Percentiles rank a stretch among this genome's conserved stretches.
These are phyloP conservation scores for Apotomis turbidana DNA, from an alignment of 2,888 invertebrate species.

Conservation along the genomic window DNA sequence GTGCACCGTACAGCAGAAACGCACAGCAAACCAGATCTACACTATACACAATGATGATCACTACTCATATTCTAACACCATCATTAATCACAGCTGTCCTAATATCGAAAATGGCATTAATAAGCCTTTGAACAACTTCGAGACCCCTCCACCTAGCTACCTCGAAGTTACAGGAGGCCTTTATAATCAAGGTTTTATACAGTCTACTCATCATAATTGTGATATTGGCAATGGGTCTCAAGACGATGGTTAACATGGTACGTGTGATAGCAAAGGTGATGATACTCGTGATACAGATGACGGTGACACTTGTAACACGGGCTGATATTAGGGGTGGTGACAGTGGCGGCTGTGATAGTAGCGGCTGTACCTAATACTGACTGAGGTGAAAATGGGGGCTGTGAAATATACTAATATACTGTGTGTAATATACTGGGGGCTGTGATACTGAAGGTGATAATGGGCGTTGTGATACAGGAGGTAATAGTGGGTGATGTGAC, in stretches of 20 bases:
- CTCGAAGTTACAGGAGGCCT: neutral
- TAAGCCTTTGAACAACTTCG: neutral
- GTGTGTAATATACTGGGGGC: too few species aligned
- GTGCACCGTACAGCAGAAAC: too few species aligned
- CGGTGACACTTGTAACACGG: neutral
- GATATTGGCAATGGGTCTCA: neutral
- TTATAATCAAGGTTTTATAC: neutral
- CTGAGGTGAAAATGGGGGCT: too few species aligned
- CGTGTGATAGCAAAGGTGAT: too few species aligned
- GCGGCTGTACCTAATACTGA: neutral
- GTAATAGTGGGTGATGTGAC: neutral
- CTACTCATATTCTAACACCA: neutral
- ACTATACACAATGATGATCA: neutral
- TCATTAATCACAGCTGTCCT: neutral
- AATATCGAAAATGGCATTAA: neutral
- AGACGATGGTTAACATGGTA: neutral
- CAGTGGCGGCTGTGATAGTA: neutral
- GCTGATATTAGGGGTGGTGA: neutral
- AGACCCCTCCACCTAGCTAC: neutral
- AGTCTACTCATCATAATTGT: neutral
- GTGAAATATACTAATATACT: too few species aligned
- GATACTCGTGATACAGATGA: neutral
- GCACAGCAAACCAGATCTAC: too few species aligned
- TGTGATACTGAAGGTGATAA: neutral
- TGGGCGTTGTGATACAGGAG: neutral